Conservation (phyloP, 2,888 invertebrate genomes). For the Oegoconia quadripuncta region DNA sequence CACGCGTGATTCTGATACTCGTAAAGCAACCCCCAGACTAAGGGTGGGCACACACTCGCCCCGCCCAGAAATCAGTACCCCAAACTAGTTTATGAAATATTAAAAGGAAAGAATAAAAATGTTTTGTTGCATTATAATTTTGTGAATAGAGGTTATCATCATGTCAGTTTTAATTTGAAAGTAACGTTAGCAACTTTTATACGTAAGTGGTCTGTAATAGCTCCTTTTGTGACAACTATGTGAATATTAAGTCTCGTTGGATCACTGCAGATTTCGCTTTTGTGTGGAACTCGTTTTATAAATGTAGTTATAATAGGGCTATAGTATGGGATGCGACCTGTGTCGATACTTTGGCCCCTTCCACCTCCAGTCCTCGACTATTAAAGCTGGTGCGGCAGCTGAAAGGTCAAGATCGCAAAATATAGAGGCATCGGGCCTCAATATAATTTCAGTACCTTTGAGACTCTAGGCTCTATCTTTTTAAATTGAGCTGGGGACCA, state of each 20-base stretch:
- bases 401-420: too few species aligned
- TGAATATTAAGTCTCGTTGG: constrained; percentile 9
- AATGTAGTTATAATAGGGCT: too few species aligned
- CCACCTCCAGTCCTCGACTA: too few species aligned
- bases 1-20: constrained; percentile 55
- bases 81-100: constrained; percentile 66
- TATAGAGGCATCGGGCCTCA: too few species aligned
- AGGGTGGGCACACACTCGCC: constrained; percentile 49
- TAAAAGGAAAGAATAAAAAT: constrained; percentile 51
- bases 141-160: constrained; percentile 71
- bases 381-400: too few species aligned
- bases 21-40: constrained; percentile 35
- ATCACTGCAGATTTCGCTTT: neutral
- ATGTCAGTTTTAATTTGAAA: constrained; percentile 68
- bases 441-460: too few species aligned
- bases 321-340: too few species aligned
- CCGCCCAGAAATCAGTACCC: constrained; percentile 49
- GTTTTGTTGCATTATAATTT: constrained; percentile 59
- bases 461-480: too few species aligned
- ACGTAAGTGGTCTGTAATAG: constrained; percentile 53
- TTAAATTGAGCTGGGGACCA: too few species aligned
- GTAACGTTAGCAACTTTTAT: constrained; percentile 31
- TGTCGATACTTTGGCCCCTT: too few species aligned
- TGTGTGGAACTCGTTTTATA: neutral
- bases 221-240: constrained; percentile 24